Base-by-base conservation (phyloP, 1,140 invertebrate genomes). In the Mycetomoellerius zeteki region DNA sequence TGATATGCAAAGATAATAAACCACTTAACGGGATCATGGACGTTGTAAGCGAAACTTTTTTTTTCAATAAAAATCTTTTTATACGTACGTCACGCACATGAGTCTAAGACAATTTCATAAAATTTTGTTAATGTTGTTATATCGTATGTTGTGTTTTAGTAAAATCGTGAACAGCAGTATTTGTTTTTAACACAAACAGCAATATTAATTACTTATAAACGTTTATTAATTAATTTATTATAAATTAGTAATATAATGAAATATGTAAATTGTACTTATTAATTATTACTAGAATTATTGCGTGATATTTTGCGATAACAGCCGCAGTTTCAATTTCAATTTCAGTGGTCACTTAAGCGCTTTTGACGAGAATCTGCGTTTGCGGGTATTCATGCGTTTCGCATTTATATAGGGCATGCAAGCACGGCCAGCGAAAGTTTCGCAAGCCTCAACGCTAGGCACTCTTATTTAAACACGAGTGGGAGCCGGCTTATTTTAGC, bases 401-500 rank as follows among this genome's bases (percentile, higher is more conserved):
- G 56, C 82, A 77, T 85, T 85, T 86, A 64, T 89, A 90, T 62
- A 67, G 65, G 27, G 43, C 64, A 89, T 56, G 76, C 84, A 64
- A 72, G 71, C 82, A 67, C 67, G 56, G 76, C 30, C 30, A 33
- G 56, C 60, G 54, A 81, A 89, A 71, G 77, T 90, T 89, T 90
- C 89, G 88, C 78, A 89, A 89, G 72, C 88, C 64, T 52, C 30
- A 33, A 5, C 37, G 78, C 67, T 86, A 73, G 85, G 64, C 84
- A 67, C 72, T 78, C 78, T 67, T 71, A 73, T 86, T 90, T 73
- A 78, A 73, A 90, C 77, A 67, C 75, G 88, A 67, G 52, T 73
- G 84, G 80, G 72, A 67, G 88, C 85, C 19, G 72, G 88, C 75
- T 90, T 90, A 90, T 90, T 90, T 90, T 89, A 87, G 78, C 80